Evolutionary conservation across 2,797 vertebrate species (phyloP), one percentile per base, ranked within the genome.

Genomic region (Thalassophryne amazonica): DNA sequence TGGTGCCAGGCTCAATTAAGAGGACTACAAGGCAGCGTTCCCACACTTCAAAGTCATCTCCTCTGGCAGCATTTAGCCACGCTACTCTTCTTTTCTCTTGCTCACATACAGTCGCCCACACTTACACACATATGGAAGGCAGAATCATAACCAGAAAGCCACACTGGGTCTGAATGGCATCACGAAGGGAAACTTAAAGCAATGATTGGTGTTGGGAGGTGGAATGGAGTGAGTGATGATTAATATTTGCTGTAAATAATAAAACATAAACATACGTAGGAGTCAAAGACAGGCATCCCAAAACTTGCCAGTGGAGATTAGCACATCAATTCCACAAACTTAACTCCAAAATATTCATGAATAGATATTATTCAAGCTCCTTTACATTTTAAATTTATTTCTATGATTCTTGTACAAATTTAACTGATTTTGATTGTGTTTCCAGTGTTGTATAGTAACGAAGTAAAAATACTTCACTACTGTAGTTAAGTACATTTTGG

Each of bases 21-120:
- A 49, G 69, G 51, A 78, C 75, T 78, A 73, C 59, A 81, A 78
- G 67, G 70, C 69, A 76, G 43, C 48, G 14, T 62, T 71, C 54
- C 55, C 64, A 69, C 70, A 75, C 84, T 86, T 87, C 86, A 87
- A 88, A 89, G 85, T 61, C 60, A 31, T 69, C 62, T 80, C 74
- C 78, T 83, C 69, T 78, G 74, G 85, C 76, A 80, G 76, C 67
- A 69, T 86, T 83, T 80, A 83, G 73, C 74, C 60, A 57, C 48
- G 62, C 50, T 49, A 60, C 78, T 78, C 31, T 33, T 70, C 45
- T 62, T 46, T n/a, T 15, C 25, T 14, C 58, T 59, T 35, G 47
- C 42, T 54, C 62, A 36, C 46, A n/a, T 38, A 52, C 43, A 31
- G 32, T 52, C 22, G 28, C 48, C 40, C 16, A 32, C 35, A 51